These are phyloP conservation scores for Tillus elongatus DNA, from an alignment of 2,888 invertebrate genomes.

Conservation along the genomic window DNA sequence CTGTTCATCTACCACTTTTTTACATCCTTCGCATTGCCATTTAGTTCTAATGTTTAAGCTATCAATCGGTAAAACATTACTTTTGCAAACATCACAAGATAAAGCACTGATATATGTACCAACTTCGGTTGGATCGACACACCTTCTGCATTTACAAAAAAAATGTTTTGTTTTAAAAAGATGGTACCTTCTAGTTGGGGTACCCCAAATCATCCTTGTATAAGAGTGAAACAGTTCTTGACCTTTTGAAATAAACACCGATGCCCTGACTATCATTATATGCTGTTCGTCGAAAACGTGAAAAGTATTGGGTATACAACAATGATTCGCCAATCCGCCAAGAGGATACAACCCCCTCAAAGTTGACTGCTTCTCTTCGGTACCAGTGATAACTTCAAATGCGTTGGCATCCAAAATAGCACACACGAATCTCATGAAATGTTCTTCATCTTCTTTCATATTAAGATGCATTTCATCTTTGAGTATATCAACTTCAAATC, in stretches of 20 bases:
- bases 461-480: constrained; percentile 43
- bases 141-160: constrained; percentile 54
- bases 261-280: constrained; percentile 53
- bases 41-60: constrained; percentile 44
- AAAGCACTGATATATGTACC: constrained; percentile 40
- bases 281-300: constrained; percentile 51
- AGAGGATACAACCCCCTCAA: constrained; percentile 57
- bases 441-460: constrained; percentile 48
- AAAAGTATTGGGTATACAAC: constrained; percentile 58
- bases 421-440: constrained; percentile 51
- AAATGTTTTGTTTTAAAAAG: constrained; percentile 60
- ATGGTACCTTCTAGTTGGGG: constrained; percentile 52
- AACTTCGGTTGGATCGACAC: constrained; percentile 57
- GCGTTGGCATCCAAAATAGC: constrained; percentile 59
- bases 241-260: constrained; percentile 49
- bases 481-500: constrained; percentile 49
- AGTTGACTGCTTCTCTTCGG: constrained; percentile 41
- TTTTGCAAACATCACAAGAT: constrained; percentile 42
- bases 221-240: constrained; percentile 59
- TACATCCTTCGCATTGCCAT: constrained; percentile 55
- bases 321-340: constrained; percentile 59
- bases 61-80: constrained; percentile 50
- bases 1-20: constrained; percentile 41
- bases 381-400: constrained; percentile 48
- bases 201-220: constrained; percentile 59